phyloP scores from a whole-genome alignment of 2,888 invertebrate species.

The Colletes collaris region DNA sequence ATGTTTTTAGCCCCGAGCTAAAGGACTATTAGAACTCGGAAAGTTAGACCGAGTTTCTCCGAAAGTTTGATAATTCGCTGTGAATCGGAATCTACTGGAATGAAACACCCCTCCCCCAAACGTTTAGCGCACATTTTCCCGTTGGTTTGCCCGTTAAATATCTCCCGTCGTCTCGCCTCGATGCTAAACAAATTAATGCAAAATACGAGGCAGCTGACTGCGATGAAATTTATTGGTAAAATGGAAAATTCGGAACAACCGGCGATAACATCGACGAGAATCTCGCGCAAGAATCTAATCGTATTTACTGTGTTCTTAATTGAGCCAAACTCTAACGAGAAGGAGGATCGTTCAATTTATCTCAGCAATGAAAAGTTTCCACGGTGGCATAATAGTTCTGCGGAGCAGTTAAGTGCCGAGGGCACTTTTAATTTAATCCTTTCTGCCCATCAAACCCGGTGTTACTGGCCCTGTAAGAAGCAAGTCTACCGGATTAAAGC shows the following conservation, averaged over 20 bases:
- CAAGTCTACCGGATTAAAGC: constrained; percentile 43
- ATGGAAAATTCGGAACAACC: constrained; percentile 11
- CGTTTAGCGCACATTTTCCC: constrained; percentile 4
- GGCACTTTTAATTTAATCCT: constrained; percentile 36
- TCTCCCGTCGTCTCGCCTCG: constrained; percentile 16
- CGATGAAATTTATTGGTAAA: constrained; percentile 19
- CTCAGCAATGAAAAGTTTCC: constrained; percentile 28
- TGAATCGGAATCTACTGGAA: constrained; percentile 12
- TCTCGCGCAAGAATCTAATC: constrained; percentile 7
- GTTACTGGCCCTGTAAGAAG: constrained; percentile 25
- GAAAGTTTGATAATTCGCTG: background rate
- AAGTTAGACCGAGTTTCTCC: background rate
- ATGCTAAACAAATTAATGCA: constrained; percentile 36
- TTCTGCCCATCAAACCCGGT: constrained; percentile 26
- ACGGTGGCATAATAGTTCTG: constrained; percentile 6
- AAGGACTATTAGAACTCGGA: background rate
- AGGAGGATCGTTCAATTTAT: constrained; percentile 25
- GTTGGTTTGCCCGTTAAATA: constrained; percentile 13
- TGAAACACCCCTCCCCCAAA: background rate
- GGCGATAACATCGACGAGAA: constrained; percentile 9
- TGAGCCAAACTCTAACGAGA: background rate
- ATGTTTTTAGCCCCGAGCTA: background rate
- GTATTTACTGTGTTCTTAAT: constrained; percentile 15
- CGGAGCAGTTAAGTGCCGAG: constrained; percentile 17
- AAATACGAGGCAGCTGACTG: constrained; percentile 1